Evolutionary conservation across 2,113 vertebrate genomes (phyloP).

Genomic region (Varanus salvator): DNA sequence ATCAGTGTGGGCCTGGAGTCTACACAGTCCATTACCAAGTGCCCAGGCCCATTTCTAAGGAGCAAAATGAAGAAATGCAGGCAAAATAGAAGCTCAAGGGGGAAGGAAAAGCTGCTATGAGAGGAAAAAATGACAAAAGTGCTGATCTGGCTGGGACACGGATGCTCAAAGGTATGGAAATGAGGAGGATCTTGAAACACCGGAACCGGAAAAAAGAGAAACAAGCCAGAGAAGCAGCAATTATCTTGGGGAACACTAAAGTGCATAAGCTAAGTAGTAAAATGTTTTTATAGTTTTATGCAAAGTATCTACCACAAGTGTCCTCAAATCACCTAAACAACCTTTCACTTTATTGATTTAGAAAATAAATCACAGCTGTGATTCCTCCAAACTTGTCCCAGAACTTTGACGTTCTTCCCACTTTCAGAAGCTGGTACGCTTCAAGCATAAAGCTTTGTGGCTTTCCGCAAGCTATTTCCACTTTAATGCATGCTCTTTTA

Average conservation of each 20-base stretch:
- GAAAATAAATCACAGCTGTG: slow-evolving; percentile 6
- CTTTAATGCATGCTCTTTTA: background rate
- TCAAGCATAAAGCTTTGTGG: background rate
- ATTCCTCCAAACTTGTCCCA: background rate
- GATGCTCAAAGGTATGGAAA: background rate
- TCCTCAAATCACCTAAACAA: background rate
- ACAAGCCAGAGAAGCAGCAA: background rate
- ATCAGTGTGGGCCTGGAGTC: background rate
- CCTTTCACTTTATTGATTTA: background rate
- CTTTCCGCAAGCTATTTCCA: slow-evolving; percentile 17
- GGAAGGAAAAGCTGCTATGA: background rate
- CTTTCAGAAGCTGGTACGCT: background rate
- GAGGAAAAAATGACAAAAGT: background rate
- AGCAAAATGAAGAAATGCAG: background rate
- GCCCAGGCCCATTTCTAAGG: background rate
- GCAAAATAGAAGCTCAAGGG: background rate
- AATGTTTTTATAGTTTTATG: background rate
- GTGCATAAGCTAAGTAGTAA: background rate
- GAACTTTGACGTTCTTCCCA: background rate
- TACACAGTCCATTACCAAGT: background rate
- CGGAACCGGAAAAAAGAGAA: too few relatives aligned
- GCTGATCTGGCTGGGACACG: background rate
- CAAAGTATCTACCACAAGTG: slow-evolving; percentile 3
- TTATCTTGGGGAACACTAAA: background rate
- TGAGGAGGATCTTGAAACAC: background rate